These are phyloP conservation scores for Buathra laborator DNA, from an alignment of 2,888 invertebrate species.

Conservation along the genomic window DNA sequence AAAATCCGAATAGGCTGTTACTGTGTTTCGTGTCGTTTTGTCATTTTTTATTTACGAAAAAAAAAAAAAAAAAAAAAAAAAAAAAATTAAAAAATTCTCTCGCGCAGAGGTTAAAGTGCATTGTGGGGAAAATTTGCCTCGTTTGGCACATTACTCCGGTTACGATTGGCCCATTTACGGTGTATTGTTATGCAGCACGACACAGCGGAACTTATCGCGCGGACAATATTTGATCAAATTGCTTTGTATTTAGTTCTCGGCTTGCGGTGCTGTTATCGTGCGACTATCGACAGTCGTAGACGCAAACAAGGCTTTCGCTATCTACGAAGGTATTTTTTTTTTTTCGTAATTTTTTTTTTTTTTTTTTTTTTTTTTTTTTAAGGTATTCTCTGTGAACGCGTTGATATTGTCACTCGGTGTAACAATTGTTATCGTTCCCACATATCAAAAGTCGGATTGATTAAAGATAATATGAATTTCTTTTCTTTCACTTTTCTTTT, in stretches of 20 bases:
- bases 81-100: background rate
- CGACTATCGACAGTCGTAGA: constrained; percentile 38
- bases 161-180: constrained; percentile 46
- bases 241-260: constrained; percentile 17
- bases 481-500: constrained; percentile 57
- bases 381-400: constrained; percentile 61
- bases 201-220: constrained; percentile 21
- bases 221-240: constrained; percentile 54
- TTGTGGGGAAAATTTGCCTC: constrained; percentile 36
- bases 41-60: background rate
- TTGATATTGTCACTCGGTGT: constrained; percentile 42
- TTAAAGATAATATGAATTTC: constrained; percentile 75
- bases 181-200: constrained; percentile 26
- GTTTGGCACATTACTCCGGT: constrained; percentile 59
- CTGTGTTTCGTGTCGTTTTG: background rate
- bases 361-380: background rate
- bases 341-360: background rate
- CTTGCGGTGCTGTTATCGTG: constrained; percentile 45
- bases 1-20: constrained; percentile 38
- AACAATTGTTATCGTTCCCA: constrained; percentile 44
- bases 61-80: background rate
- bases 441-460: constrained; percentile 74
- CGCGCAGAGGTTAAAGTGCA: constrained; percentile 21
- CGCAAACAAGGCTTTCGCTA: constrained; percentile 42
- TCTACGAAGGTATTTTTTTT: constrained; percentile 5